phyloP scores from a whole-genome alignment of 2,113 vertebrate species.

The Caloenas nicobarica region DNA sequence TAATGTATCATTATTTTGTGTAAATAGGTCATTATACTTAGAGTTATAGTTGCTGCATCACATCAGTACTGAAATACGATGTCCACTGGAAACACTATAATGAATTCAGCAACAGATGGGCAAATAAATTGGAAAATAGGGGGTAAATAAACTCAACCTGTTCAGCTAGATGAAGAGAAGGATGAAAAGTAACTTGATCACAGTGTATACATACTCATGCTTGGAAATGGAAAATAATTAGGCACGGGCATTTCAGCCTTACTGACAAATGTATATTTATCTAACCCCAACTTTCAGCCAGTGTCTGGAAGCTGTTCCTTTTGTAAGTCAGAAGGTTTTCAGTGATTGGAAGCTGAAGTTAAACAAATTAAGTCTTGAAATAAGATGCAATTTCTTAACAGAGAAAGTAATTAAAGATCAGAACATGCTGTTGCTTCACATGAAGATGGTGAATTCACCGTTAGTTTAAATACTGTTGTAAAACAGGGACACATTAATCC shows the following conservation, averaged over 20 bases:
- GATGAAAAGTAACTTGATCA: background rate
- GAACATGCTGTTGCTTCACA: background rate
- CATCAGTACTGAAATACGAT: background rate
- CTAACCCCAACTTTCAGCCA: slow-evolving; percentile 14
- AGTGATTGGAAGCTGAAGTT: background rate
- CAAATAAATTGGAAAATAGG: background rate
- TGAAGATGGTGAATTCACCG: background rate
- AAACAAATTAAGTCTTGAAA: slow-evolving; percentile 20
- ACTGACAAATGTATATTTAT: slow-evolving; percentile 52
- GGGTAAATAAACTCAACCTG: background rate
- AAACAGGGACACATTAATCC: slow-evolving; percentile 4
- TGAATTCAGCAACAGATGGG: background rate
- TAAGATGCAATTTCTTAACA: background rate
- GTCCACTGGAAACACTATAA: background rate
- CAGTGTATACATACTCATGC: background rate
- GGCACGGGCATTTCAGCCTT: slow-evolving; percentile 3
- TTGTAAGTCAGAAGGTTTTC: background rate
- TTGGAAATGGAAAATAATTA: slow-evolving; percentile 41
- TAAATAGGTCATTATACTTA: background rate
- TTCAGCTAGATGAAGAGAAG: background rate
- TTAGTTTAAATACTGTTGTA: background rate
- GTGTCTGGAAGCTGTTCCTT: slow-evolving; percentile 32
- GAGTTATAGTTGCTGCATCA: background rate
- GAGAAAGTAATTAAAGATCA: background rate
- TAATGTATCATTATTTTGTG: background rate